These are phyloP conservation scores for Mormyrops attenuatus DNA, from an alignment of 2,797 vertebrate genomes.

Conservation along the genomic window DNA sequence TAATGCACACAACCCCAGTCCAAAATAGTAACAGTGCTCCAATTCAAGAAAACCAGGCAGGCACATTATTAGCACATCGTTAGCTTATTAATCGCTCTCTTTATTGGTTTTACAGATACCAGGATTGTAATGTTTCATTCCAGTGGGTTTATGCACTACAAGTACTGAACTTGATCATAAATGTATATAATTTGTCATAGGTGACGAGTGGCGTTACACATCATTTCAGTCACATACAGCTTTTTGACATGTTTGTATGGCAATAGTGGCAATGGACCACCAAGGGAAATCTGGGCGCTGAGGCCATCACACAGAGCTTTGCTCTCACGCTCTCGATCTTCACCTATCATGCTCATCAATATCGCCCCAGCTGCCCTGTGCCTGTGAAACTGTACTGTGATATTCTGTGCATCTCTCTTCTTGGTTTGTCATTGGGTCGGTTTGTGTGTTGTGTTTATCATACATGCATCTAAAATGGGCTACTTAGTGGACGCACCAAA, in stretches of 20 bases:
- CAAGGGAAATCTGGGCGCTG: slow-evolving; percentile 27
- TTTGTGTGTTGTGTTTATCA: slow-evolving; percentile 76
- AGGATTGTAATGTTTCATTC: not conserved
- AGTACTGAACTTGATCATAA: not conserved
- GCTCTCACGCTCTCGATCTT: slow-evolving; percentile 23
- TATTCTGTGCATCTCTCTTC: slow-evolving; percentile 46
- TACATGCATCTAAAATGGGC: slow-evolving; percentile 61
- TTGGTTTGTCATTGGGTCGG: slow-evolving; percentile 61
- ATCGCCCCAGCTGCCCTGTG: slow-evolving; percentile 26
- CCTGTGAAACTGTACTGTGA: slow-evolving; percentile 40
- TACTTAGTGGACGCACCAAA: slow-evolving; percentile 72
- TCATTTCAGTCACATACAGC: not conserved
- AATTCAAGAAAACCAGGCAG: not conserved
- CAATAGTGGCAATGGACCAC: not conserved
- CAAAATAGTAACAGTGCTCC: not conserved
- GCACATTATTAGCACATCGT: not conserved
- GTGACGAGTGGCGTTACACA: not conserved
- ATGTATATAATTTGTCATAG: not conserved
- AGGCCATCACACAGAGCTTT: slow-evolving; percentile 16
- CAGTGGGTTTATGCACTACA: not conserved
- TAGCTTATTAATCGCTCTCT: not conserved
- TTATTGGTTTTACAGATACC: not conserved
- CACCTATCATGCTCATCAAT: slow-evolving; percentile 20
- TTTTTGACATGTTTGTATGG: not conserved
- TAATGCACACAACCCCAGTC: not conserved